Base-by-base conservation (phyloP, 2,888 invertebrate species). In the Cataglyphis cursor region DNA sequence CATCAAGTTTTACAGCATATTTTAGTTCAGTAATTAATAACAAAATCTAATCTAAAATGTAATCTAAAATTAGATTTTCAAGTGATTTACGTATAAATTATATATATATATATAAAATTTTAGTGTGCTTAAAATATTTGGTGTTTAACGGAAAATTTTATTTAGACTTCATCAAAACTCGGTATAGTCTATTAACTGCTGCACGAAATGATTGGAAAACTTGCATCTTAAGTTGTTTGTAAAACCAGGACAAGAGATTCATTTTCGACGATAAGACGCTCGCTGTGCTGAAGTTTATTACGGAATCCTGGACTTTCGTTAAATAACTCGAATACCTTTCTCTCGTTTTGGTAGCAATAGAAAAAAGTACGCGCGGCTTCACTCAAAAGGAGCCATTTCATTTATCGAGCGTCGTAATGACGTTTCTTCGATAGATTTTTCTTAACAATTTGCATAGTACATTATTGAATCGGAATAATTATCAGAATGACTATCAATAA, bases 191-290 rank as follows among this genome's bases (percentile, higher is more conserved):
- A 18, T 62, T 35, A 35, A 24, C 12, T 59, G 35, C n/a, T n/a
- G 5, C 31, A 15, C 44, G 24, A 64, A 64, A n/a, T 48, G 35
- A 75, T 75, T 75, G 64, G 24, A 51, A 38, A 75, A 8, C 35
- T 35, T 51, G 74, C 44, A 31, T 64, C 75, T 64, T 38, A 75
- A 51, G 35, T 75, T 75, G 64, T 48, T 64, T 75, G 35, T 38
- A 18, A 64, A 75, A 75, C 24, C 75, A 38, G 75, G 64, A 64
- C 35, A 51, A 75, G 51, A 75, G 51, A 75, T 64, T 75, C 75
- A 64, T 64, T 35, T 64, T 64, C 48, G 24, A 64, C 21, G 62
- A 75, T 75, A 75, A 75, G 38, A 51, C 24, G 51, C 31, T 64
- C 24, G 21, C 61, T 31, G 28, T n/a, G 73, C 35, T n/a, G 24